These are phyloP conservation scores for Junonia oenone DNA, from an alignment of 2,888 invertebrate genomes.

Conservation along the genomic window DNA sequence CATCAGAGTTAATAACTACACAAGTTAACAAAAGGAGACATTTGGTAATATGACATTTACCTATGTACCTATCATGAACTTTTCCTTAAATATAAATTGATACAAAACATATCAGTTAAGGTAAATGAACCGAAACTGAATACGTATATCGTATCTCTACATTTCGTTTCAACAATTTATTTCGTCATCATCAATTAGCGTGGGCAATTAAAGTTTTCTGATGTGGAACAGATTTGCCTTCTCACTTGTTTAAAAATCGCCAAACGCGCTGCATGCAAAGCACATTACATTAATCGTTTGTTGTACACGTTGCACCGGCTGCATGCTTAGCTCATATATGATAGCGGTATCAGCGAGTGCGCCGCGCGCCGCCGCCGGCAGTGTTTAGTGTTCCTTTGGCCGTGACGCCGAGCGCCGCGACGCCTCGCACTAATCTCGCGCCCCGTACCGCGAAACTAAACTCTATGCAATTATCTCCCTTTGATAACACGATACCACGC, in stretches of 20 bases:
- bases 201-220: constrained; percentile 18
- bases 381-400: constrained; percentile 49
- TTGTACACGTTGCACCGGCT: constrained; percentile 9
- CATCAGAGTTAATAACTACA: constrained; percentile 34
- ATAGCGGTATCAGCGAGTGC: constrained; percentile 28
- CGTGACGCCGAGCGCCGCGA: constrained; percentile 57
- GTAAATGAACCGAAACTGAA: constrained; percentile 3
- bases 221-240: constrained; percentile 17
- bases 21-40: background rate
- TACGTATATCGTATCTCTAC: constrained; percentile 3
- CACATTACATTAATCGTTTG: constrained; percentile 14
- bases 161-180: constrained; percentile 10
- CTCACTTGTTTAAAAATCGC: constrained; percentile 18
- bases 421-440: constrained; percentile 30
- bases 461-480: constrained; percentile 60
- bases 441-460: constrained; percentile 59
- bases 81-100: background rate
- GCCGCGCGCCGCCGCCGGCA: constrained; percentile 19
- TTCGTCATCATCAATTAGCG: constrained; percentile 22
- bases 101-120: background rate
- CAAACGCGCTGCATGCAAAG: constrained; percentile 11
- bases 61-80: background rate
- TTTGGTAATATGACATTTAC: background rate
- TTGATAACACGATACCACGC: constrained; percentile 64
- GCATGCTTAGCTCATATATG: constrained; percentile 21